A percentile compares a stretch with the other conserved stretches of the same genome.
Conservation (phyloP, 1,140 invertebrate species). For the Polyergus mexicanus region DNA sequence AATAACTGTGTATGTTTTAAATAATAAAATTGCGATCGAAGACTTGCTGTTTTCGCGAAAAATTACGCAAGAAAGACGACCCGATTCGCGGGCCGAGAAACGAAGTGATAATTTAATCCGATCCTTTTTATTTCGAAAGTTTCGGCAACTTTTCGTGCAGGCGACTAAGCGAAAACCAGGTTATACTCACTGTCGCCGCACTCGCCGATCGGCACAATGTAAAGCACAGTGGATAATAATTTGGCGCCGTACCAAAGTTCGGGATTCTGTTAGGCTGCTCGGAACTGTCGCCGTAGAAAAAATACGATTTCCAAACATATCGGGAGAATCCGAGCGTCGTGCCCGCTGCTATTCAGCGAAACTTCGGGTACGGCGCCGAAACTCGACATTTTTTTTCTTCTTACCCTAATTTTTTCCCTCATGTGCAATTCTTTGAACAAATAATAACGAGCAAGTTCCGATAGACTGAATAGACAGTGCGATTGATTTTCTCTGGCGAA, state of each 20-base stretch:
- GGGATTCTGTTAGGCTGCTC: constrained; percentile 74
- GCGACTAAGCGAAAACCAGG: constrained; percentile 57
- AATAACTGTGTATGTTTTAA: not conserved
- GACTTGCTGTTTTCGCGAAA: constrained; percentile 15
- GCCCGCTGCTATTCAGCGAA: constrained; percentile 59
- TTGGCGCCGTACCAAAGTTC: constrained; percentile 77
- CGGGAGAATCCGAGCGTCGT: constrained; percentile 60
- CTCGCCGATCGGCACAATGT: constrained; percentile 70
- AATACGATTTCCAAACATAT: constrained; percentile 76
- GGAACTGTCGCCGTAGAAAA: constrained; percentile 71
- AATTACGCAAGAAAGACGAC: constrained; percentile 32
- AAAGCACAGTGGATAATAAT: constrained; percentile 76
- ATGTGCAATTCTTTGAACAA: constrained; percentile 28
- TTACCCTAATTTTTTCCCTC: constrained; percentile 2
- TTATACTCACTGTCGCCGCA: constrained; percentile 53
- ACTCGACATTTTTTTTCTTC: constrained; percentile 14
- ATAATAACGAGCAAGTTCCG: constrained; percentile 43
- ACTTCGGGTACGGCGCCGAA: constrained; percentile 36
- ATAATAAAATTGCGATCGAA: constrained; percentile 30
- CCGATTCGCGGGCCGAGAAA: constrained; percentile 18
- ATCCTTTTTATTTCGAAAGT: constrained; percentile 63
- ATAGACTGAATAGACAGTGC: not conserved
- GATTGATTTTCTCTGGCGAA: constrained; percentile 19
- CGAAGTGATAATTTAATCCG: constrained; percentile 56
- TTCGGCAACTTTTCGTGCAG: constrained; percentile 66